phyloP scores from a whole-genome alignment of 2,888 invertebrate species.

The Dasypolia templi region DNA sequence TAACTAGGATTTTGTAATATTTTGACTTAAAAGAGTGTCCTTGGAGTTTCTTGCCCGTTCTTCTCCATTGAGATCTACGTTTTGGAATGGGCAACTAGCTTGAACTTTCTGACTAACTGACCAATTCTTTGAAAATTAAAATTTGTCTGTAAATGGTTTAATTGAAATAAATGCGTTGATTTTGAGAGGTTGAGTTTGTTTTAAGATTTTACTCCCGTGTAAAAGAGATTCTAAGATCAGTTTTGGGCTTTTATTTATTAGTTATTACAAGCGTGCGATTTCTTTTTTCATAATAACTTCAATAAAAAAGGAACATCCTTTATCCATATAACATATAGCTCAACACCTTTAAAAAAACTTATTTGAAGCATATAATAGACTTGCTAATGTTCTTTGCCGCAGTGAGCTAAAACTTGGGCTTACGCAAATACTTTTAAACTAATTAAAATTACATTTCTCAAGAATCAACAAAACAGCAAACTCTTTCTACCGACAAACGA shows the following conservation, averaged over 20 bases:
- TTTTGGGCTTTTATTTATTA: not conserved
- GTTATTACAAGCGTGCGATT: not conserved
- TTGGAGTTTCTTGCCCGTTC: too few species aligned
- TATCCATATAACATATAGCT: not conserved
- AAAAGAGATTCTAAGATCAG: not conserved
- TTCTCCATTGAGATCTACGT: too few species aligned
- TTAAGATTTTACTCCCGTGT: not conserved
- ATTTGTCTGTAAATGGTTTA: too few species aligned
- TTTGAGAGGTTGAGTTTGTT: too few species aligned
- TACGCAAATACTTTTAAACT: conserved; percentile 14
- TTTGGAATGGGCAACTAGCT: too few species aligned
- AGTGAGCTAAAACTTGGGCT: not conserved
- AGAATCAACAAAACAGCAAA: conserved; percentile 18
- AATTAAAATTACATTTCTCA: conserved; percentile 13
- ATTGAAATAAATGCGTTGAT: too few species aligned
- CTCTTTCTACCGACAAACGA: not conserved
- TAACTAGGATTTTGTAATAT: too few species aligned
- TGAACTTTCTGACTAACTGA: too few species aligned
- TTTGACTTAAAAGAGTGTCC: too few species aligned
- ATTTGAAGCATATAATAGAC: not conserved
- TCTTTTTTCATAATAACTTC: too few species aligned
- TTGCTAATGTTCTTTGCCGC: conserved; percentile 4
- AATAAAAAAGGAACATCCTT: not conserved
- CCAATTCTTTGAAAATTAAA: too few species aligned
- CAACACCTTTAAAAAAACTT: not conserved